phyloP scores from a whole-genome alignment of 2,888 invertebrate species.

The Scelioninae gen. 1 region DNA sequence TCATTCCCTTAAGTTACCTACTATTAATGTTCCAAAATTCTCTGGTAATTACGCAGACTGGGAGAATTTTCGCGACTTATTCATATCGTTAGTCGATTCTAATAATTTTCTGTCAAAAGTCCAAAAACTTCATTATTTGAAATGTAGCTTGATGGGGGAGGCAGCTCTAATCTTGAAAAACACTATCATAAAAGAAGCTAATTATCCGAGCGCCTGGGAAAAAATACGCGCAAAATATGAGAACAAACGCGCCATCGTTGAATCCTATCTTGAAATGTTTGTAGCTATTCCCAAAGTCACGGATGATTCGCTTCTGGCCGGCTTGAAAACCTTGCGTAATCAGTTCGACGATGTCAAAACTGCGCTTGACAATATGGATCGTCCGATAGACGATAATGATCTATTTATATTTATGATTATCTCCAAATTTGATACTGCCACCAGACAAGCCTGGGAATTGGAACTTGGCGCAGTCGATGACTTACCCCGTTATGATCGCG shows the following conservation, averaged over 20 bases:
- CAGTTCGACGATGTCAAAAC: slow-evolving; percentile 2
- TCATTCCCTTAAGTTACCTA: background rate
- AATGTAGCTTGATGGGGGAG: slow-evolving; percentile 2
- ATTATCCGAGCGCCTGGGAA: background rate
- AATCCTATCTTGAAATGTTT: slow-evolving; percentile 9
- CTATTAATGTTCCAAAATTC: slow-evolving; percentile 11
- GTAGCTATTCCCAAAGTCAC: slow-evolving; percentile 10
- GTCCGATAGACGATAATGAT: slow-evolving; percentile 10
- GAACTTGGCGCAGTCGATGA: slow-evolving; percentile 3
- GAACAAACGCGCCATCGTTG: slow-evolving; percentile 4
- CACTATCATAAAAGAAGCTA: background rate
- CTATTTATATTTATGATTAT: slow-evolving; percentile 31
- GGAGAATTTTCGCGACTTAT: slow-evolving; percentile 17
- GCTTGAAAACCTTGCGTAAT: background rate
- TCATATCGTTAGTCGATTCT: background rate
- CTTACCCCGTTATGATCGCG: slow-evolving; percentile 4
- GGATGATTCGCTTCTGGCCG: background rate
- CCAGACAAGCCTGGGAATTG: slow-evolving; percentile 14
- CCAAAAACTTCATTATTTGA: slow-evolving; percentile 15
- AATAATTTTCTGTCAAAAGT: slow-evolving; percentile 2
- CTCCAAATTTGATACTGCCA: slow-evolving; percentile 12
- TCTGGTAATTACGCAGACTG: slow-evolving; percentile 18
- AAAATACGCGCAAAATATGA: background rate
- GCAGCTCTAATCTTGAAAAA: slow-evolving; percentile 11
- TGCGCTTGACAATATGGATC: background rate